Percentiles rank a stretch among this genome's conserved stretches.
These are phyloP conservation scores for Pangasianodon hypophthalmus DNA, from an alignment of 2,113 vertebrate species.

Conservation along the genomic window DNA sequence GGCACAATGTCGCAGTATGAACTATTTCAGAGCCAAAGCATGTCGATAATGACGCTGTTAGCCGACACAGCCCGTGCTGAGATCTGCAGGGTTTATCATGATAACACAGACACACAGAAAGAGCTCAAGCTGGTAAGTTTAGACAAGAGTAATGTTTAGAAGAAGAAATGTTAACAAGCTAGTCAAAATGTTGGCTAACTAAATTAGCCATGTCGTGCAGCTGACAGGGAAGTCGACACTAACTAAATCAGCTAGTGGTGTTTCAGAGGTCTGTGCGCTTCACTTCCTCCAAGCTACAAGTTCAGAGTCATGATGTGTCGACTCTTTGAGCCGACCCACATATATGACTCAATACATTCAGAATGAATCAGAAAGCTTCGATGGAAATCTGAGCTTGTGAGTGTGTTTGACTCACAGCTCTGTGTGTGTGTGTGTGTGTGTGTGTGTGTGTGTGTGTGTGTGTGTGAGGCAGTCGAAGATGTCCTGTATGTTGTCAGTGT, in stretches of 20 bases:
- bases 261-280: not conserved
- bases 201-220: not conserved
- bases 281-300: not conserved
- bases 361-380: not conserved
- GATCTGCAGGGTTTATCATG: slow-evolving; percentile 20
- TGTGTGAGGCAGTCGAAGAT: not conserved
- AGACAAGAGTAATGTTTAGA: not conserved
- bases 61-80: slow-evolving; percentile 43
- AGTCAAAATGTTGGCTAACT: not conserved
- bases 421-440: not conserved
- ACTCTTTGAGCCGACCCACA: not conserved
- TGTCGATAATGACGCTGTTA: slow-evolving; percentile 62
- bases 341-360: not conserved
- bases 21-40: slow-evolving; percentile 55
- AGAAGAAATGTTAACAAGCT: not conserved
- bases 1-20: slow-evolving; percentile 50
- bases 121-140: slow-evolving; percentile 29
- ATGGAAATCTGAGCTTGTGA: not conserved
- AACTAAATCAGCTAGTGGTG: not conserved
- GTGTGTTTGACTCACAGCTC: not conserved
- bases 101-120: not conserved
- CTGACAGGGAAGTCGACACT: not conserved
- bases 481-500: not conserved
- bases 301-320: not conserved
- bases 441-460: too few relatives aligned